Percentiles rank a stretch among this genome's conserved stretches.
Conservation (phyloP, 2,888 invertebrate genomes). For the Malthinus flaveolus region DNA sequence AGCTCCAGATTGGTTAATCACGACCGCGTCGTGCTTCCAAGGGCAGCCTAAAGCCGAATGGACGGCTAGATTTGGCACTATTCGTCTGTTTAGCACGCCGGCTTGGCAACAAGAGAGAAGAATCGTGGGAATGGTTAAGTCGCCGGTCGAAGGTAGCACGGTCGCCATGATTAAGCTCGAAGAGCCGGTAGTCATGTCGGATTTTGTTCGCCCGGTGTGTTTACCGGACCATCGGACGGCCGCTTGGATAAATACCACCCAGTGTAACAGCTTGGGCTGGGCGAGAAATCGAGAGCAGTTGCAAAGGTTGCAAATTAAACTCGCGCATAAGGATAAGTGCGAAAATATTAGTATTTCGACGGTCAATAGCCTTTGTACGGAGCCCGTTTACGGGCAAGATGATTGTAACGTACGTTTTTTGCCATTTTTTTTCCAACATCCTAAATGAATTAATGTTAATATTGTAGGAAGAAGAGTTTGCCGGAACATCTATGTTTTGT, state of each 20-base stretch:
- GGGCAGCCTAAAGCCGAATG: constrained; percentile 88
- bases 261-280: constrained; percentile 87
- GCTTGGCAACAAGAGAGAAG: constrained; percentile 88
- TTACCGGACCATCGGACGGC: constrained; percentile 64
- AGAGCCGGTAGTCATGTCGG: constrained; percentile 72
- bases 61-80: constrained; percentile 77
- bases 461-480: constrained; percentile 81
- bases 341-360: constrained; percentile 85
- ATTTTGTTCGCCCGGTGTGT: constrained; percentile 83
- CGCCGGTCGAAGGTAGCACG: constrained; percentile 87
- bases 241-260: constrained; percentile 46
- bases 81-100: constrained; percentile 75
- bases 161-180: constrained; percentile 80
- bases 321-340: constrained; percentile 78
- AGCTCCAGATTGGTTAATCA: constrained; percentile 81
- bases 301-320: constrained; percentile 77
- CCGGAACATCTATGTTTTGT: constrained; percentile 86
- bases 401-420: constrained; percentile 77
- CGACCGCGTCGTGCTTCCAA: constrained; percentile 83
- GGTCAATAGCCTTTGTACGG: constrained; percentile 81
- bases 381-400: constrained; percentile 75
- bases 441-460: not conserved
- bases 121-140: constrained; percentile 84
- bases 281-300: constrained; percentile 80
- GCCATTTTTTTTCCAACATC: not conserved